Base-by-base conservation (phyloP, 2,888 invertebrate genomes). In the Drosophila lacicola region DNA sequence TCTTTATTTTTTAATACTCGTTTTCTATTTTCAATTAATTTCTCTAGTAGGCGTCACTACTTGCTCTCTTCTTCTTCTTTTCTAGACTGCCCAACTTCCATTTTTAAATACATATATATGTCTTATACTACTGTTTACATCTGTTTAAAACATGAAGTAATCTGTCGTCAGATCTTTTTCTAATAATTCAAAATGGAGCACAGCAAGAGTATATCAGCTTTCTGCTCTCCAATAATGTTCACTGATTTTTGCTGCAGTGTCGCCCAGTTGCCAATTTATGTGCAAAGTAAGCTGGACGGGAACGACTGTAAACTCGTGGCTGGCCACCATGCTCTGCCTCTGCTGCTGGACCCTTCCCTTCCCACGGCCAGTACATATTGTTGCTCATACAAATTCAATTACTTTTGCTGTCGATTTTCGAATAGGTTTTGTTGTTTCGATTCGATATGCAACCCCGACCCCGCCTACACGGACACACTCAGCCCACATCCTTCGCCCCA, bases 331-430 rank as follows among this genome's bases (percentile, higher is more conserved):
- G 41, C 14, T 25, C 39, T 10, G 19, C 17, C 8, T 3, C 25
- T 1, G 9, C 21, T 8, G 44, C 25, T 10, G n/a, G 11, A 8
- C 29, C 29, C 19, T 17, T 11, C 29, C 29, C 19, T 17, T 11
- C 34, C 21, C 14, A 29, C 14, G 44, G 29, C 56, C 63, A 51
- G 64, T 68, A 42, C 63, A 84, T 82, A 87, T 87, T 89, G 90
- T 82, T 83, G 88, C 82, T 89, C 89, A 89, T 89, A 90, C 90
- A 90, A 90, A 90, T 90, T 89, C 89, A 89, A 89, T 89, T 90
- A 89, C 85, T 87, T 87, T 88, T 76, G 72, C 86, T 89, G 89
- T 87, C 86, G 86, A 84, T 87, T 86, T 84, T 87, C 89, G 89
- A 80, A 86, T 88, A 82, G 88, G 84, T 88, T 88, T 84, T 82